Evolutionary conservation across 1,140 invertebrate species (phyloP).

Genomic region (Bombus consobrinus): DNA sequence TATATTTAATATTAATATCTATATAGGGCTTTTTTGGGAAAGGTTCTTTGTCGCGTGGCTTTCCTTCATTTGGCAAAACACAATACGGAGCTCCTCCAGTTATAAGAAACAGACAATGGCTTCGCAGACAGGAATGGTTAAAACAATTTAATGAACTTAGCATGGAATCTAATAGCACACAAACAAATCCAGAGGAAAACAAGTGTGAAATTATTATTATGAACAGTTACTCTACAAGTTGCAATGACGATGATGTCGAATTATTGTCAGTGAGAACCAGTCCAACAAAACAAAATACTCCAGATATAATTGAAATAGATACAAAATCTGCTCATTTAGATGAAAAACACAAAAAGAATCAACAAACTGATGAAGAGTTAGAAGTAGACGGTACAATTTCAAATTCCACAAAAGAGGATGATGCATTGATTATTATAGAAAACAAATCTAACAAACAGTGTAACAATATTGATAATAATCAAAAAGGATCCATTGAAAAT

Average conservation of each 20-base stretch:
- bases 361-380: slow-evolving; percentile 19
- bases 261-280: background rate
- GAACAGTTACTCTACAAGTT: background rate
- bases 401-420: slow-evolving; percentile 78
- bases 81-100: slow-evolving; percentile 79
- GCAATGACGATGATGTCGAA: background rate
- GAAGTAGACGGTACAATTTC: slow-evolving; percentile 65
- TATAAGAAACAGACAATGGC: slow-evolving; percentile 84
- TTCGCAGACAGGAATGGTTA: slow-evolving; percentile 84
- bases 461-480: slow-evolving; percentile 38
- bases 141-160: slow-evolving; percentile 80
- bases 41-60: slow-evolving; percentile 86
- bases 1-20: slow-evolving; percentile 45
- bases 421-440: slow-evolving; percentile 67
- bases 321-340: slow-evolving; percentile 17
- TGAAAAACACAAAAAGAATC: slow-evolving; percentile 28
- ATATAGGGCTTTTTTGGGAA: slow-evolving; percentile 88
- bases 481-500: slow-evolving; percentile 1
- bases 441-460: slow-evolving; percentile 69
- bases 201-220: background rate
- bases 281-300: slow-evolving; percentile 19
- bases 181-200: slow-evolving; percentile 9
- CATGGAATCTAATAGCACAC: slow-evolving; percentile 65
- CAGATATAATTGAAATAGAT: slow-evolving; percentile 55
- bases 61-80: slow-evolving; percentile 82